Evolutionary conservation across 2,888 invertebrate genomes (phyloP), one percentile per base, ranked within the genome.

Genomic region (Branchipolynoe longqiensis): DNA sequence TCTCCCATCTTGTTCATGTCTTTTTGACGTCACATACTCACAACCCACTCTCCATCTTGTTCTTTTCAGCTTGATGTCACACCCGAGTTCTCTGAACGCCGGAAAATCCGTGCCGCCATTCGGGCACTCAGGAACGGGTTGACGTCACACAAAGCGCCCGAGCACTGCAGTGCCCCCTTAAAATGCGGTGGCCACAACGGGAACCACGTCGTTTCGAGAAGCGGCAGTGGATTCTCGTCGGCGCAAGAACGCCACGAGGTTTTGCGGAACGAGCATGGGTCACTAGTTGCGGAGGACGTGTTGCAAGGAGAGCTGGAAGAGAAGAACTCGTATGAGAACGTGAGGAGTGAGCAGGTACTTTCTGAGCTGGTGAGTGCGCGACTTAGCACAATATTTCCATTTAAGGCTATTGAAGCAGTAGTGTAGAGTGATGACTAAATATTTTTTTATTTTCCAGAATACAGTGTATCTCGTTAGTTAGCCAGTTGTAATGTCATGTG

Each of bases 31-130:
- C n/a, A n/a, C n/a, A n/a, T n/a, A n/a, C n/a, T n/a, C n/a, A n/a
- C n/a, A n/a, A n/a, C n/a, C n/a, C n/a, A n/a, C n/a, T n/a, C n/a
- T n/a, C n/a, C n/a, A 31, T 69, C 36, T 36, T 69, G n/a, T 41
- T 85, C 48, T 36, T 89, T 89, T 22, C 91, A 97, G 97, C 95
- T 97, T 95, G 97, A 97, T 94, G 96, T 96, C 94, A 96, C 97
- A 94, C 96, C 95, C 90, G 97, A 97, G 94, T 97, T 97, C 96
- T 97, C 97, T 94, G 97, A 97, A 94, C 95, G 97, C 92, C 96
- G 97, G 92, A 95, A 95, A 91, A 96, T 97, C 93, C 95, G 97
- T 94, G 96, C 96, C 91, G 95, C 97, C 94, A 95, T 97, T 92
- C 96, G 96, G 91, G 95, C 96, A 94, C 95, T 97, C 28, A 41